These are phyloP conservation scores for Cinara cedri DNA, from an alignment of 2,888 invertebrate species.

Conservation along the genomic window DNA sequence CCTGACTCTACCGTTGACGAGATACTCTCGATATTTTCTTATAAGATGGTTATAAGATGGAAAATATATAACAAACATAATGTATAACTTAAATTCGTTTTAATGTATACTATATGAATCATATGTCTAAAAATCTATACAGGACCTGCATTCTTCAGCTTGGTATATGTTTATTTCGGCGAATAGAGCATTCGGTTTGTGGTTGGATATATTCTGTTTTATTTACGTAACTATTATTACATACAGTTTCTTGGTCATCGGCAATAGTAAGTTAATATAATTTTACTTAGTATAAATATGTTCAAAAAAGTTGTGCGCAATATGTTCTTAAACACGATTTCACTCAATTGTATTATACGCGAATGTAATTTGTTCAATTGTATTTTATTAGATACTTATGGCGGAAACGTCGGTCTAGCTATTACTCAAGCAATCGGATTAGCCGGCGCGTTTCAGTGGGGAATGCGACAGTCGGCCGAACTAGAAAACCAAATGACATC, in stretches of 20 bases:
- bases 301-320: no score
- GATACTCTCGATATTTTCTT: no score
- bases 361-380: no score
- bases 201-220: constrained; percentile 87
- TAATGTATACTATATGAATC: constrained; percentile 60
- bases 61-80: no score
- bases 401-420: constrained; percentile 79
- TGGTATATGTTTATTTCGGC: constrained; percentile 90
- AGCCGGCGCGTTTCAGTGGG: constrained; percentile 85
- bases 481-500: constrained; percentile 86
- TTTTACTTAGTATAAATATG: no score
- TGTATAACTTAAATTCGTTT: no score
- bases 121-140: not conserved
- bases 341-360: no score
- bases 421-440: constrained; percentile 80
- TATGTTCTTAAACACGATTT: no score
- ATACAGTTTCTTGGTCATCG: constrained; percentile 76
- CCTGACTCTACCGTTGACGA: no score
- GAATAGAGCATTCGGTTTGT: constrained; percentile 93
- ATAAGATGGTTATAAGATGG: no score
- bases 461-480: constrained; percentile 90
- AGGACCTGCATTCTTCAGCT: constrained; percentile 70
- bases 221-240: constrained; percentile 86
- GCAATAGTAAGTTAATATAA: constrained; percentile 56
- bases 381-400: constrained; percentile 61